phyloP scores from a whole-genome alignment of 2,113 vertebrate species.

The Gopherus flavomarginatus region DNA sequence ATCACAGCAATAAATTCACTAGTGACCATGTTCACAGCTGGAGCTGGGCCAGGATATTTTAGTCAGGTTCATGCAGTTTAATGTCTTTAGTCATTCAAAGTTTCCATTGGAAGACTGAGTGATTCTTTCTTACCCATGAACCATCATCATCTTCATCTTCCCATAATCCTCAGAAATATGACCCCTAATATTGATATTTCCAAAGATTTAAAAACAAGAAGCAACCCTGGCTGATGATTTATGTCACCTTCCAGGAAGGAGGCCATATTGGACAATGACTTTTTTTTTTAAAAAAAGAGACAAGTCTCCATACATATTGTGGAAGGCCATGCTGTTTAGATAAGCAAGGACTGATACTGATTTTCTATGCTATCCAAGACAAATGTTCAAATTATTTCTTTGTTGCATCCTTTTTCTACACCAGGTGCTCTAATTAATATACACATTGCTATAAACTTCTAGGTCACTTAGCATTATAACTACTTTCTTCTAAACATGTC shows the following conservation, averaged over 20 bases:
- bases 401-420: slow-evolving; percentile 15
- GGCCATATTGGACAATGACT: not conserved
- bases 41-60: not conserved
- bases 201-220: slow-evolving; percentile 1
- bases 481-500: slow-evolving; percentile 15
- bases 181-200: not conserved
- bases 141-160: not conserved
- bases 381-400: not conserved
- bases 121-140: not conserved
- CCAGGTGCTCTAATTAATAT: slow-evolving; percentile 13
- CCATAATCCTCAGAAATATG: not conserved
- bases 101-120: not conserved
- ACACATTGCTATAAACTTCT: not conserved
- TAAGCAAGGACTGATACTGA: too few species aligned
- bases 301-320: too few species aligned
- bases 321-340: too few species aligned
- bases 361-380: slow-evolving; percentile 1
- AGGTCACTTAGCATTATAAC: slow-evolving; percentile 33
- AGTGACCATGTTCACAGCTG: too few species aligned
- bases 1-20: not conserved
- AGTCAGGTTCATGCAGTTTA: not conserved
- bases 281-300: too few species aligned
- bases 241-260: not conserved
- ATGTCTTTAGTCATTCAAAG: not conserved
- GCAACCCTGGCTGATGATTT: not conserved